A percentile compares a stretch with the other conserved stretches of the same genome.
Conservation (phyloP, 2,797 vertebrate species). For the Sternotherus odoratus region DNA sequence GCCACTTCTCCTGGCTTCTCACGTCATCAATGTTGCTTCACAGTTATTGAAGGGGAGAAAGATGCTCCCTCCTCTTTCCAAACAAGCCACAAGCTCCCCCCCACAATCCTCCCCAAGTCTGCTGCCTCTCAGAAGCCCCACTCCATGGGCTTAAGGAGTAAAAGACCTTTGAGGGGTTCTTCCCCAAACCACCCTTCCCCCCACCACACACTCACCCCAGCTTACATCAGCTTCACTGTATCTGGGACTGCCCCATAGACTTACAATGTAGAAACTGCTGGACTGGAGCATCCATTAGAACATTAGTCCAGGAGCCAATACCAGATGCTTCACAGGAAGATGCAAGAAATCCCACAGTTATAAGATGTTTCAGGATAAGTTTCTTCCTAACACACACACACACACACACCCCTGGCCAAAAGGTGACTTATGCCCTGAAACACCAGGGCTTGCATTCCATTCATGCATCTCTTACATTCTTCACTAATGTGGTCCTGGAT, state of each 20-base stretch:
- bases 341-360: neutral
- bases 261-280: neutral
- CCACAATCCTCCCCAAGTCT: neutral
- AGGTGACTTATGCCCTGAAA: neutral
- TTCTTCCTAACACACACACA: neutral
- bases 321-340: neutral
- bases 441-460: neutral
- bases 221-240: neutral
- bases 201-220: neutral
- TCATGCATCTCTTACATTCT: neutral
- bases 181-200: neutral
- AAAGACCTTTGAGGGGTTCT: neutral
- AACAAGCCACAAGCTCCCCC: neutral
- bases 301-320: neutral
- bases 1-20: neutral
- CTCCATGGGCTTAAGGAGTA: rapidly evolving
- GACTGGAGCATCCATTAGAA: neutral
- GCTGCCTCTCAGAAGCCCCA: rapidly evolving
- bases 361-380: neutral
- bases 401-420: neutral
- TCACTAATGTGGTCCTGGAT: neutral
- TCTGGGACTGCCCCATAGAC: neutral
- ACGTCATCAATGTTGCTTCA: neutral
- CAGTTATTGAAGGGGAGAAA: neutral
- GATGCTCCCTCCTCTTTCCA: rapidly evolving